Evolutionary conservation across 2,113 vertebrate genomes (phyloP).

Genomic region (Percina caprodes): DNA sequence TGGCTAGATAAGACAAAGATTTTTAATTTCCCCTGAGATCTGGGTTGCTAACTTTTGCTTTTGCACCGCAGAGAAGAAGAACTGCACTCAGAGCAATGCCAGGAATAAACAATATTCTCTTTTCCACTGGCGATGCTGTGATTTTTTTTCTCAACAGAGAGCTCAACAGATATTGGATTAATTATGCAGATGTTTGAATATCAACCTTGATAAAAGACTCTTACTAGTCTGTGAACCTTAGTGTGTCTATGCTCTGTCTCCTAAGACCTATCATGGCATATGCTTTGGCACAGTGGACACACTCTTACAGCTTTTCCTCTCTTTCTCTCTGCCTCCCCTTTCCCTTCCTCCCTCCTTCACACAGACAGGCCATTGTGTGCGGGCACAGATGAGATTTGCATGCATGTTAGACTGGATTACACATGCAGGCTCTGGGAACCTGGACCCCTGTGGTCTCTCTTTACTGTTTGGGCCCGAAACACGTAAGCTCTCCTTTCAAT

Average conservation of each 20-base stretch:
- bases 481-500: slow-evolving; percentile 55
- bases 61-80: slow-evolving; percentile 64
- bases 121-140: slow-evolving; percentile 44
- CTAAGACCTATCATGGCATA: slow-evolving; percentile 34
- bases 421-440: slow-evolving; percentile 82
- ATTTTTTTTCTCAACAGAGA: slow-evolving; percentile 42
- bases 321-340: slow-evolving; percentile 10
- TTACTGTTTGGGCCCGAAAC: slow-evolving; percentile 41
- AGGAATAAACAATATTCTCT: slow-evolving; percentile 66
- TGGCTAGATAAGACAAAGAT: slow-evolving; percentile 77
- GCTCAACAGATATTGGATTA: slow-evolving; percentile 68
- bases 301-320: slow-evolving; percentile 46
- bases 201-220: slow-evolving; percentile 60
- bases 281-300: slow-evolving; percentile 54
- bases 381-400: slow-evolving; percentile 86
- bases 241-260: slow-evolving; percentile 50
- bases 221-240: slow-evolving; percentile 55
- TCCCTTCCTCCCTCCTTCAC: slow-evolving; percentile 52
- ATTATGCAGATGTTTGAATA: slow-evolving; percentile 78
- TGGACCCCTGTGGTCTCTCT: slow-evolving; percentile 77
- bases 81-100: slow-evolving; percentile 62
- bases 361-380: slow-evolving; percentile 84
- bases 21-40: slow-evolving; percentile 81
- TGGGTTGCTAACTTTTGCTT: slow-evolving; percentile 77
- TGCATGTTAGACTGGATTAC: slow-evolving; percentile 86